Conservation (phyloP, 2,888 invertebrate species). For the Ecliptopera silaceata region DNA sequence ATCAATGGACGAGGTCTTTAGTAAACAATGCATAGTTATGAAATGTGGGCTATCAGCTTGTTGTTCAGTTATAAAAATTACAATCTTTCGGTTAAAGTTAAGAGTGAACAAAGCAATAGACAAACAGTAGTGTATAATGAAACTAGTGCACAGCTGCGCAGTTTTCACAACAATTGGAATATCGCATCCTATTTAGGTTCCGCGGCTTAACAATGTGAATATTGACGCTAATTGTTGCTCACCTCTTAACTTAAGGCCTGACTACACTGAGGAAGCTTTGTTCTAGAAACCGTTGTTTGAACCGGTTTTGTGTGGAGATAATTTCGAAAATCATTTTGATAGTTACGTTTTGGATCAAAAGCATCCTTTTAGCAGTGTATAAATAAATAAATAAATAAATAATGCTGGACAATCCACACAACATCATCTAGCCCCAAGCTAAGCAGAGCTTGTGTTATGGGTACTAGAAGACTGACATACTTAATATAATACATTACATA, state of each 20-base stretch:
- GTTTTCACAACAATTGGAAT: conserved; percentile 43
- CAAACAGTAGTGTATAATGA: conserved; percentile 13
- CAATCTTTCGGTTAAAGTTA: neutral
- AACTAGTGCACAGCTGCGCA: conserved; percentile 41
- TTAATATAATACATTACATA: too few relatives aligned
- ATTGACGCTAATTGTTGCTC: conserved; percentile 30
- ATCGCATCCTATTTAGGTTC: conserved; percentile 35
- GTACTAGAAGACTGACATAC: too few relatives aligned
- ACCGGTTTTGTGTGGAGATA: neutral
- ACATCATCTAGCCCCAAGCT: too few relatives aligned
- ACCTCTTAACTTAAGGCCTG: conserved; percentile 17
- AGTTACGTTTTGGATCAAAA: too few relatives aligned
- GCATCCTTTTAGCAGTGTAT: too few relatives aligned
- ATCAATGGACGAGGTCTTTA: too few relatives aligned
- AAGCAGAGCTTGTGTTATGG: too few relatives aligned
- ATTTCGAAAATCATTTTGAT: too few relatives aligned
- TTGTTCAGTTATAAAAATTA: neutral
- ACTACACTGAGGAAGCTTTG: conserved; percentile 2
- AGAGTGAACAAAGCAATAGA: neutral
- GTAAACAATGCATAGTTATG: too few relatives aligned
- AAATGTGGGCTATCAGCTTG: too few relatives aligned
- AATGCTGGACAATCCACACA: too few relatives aligned
- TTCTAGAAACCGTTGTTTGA: neutral
- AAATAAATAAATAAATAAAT: too few relatives aligned
- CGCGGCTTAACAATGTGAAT: conserved; percentile 33